Evolutionary conservation across 2,888 invertebrate species (phyloP).

Genomic region (Lacanobia wlatinum): DNA sequence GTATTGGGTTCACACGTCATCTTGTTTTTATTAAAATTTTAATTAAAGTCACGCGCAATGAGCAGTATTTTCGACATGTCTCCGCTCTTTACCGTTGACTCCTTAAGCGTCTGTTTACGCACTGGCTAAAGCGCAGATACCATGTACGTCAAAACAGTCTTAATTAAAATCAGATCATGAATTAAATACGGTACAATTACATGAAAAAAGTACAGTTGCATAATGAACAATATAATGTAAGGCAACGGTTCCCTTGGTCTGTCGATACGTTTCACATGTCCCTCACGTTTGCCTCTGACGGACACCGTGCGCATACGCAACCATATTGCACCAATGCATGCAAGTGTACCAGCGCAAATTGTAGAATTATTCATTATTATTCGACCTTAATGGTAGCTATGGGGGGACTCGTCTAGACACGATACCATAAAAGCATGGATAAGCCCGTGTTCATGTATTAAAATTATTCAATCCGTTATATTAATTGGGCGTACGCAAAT

Average conservation of each 20-base stretch:
- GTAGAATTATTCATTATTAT: slow-evolving; percentile 80
- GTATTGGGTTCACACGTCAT: not conserved
- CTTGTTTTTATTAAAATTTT: not conserved
- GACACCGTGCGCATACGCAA: slow-evolving; percentile 75
- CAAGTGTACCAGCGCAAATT: slow-evolving; percentile 75
- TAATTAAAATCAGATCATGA: slow-evolving; percentile 59
- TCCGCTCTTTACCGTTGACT: slow-evolving; percentile 12
- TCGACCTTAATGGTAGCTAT: slow-evolving; percentile 70
- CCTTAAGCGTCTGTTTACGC: slow-evolving; percentile 10
- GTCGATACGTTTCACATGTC: slow-evolving; percentile 70
- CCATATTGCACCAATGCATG: slow-evolving; percentile 74
- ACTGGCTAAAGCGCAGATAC: not conserved
- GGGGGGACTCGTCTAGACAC: slow-evolving; percentile 68
- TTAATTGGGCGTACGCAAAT: slow-evolving; percentile 61
- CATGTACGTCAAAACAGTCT: slow-evolving; percentile 21
- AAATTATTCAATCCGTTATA: slow-evolving; percentile 61
- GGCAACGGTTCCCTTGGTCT: slow-evolving; percentile 70
- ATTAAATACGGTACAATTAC: slow-evolving; percentile 53
- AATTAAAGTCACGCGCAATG: not conserved
- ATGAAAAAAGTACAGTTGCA: slow-evolving; percentile 75
- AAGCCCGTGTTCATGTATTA: slow-evolving; percentile 63
- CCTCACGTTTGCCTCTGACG: slow-evolving; percentile 71
- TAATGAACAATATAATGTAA: slow-evolving; percentile 70
- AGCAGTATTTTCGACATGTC: not conserved
- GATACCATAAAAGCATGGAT: slow-evolving; percentile 67